Percentiles rank a stretch among this genome's conserved stretches.
These are phyloP conservation scores for Tursiops truncatus DNA, from an alignment of 2,113 vertebrate species.

Conservation along the genomic window DNA sequence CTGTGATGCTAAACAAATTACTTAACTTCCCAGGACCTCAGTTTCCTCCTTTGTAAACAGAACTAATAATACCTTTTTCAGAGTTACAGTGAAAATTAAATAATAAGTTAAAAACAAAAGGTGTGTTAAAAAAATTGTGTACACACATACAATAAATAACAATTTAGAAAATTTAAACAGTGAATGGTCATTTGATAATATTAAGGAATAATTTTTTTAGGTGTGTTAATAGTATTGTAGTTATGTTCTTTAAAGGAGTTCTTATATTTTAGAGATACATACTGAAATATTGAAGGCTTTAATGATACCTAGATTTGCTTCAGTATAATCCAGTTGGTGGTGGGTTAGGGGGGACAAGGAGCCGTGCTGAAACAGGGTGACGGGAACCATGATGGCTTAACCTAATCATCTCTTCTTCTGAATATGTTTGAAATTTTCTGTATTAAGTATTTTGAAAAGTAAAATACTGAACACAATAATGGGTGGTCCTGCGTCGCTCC, in stretches of 20 bases:
- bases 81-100: not conserved
- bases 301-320: not conserved
- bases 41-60: not conserved
- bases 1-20: not conserved
- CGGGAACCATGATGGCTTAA: not conserved
- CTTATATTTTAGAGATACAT: not conserved
- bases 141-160: not conserved
- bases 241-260: constrained; percentile 7
- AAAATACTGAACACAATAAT: not conserved
- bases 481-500: not conserved
- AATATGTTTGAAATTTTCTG: not conserved
- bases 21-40: not conserved
- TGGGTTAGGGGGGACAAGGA: not conserved
- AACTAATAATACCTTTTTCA: not conserved
- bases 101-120: not conserved
- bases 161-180: not conserved
- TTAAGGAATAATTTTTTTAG: not conserved
- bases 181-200: not conserved
- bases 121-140: not conserved
- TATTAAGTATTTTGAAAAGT: not conserved
- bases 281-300: not conserved
- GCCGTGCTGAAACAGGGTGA: not conserved
- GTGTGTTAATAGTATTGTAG: not conserved
- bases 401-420: not conserved
- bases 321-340: not conserved